Percentiles rank a stretch among this genome's conserved stretches.
Evolutionary conservation across 1,140 invertebrate genomes (phyloP).

Genomic region (Ips nitidus): DNA sequence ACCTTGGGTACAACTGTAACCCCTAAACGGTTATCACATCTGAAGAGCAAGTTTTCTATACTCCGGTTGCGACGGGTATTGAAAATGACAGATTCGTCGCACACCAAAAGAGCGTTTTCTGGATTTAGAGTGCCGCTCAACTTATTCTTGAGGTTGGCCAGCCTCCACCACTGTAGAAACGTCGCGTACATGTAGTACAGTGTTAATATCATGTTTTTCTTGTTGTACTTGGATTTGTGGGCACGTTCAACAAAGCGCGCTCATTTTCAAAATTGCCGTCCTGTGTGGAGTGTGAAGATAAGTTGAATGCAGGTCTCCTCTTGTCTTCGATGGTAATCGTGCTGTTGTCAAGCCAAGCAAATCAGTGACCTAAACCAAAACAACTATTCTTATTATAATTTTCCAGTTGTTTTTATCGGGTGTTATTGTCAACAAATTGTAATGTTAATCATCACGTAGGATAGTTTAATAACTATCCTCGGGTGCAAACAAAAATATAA

Average conservation of each 20-base stretch:
- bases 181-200: conserved; percentile 69
- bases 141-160: conserved; percentile 56
- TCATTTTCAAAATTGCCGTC: too few species aligned
- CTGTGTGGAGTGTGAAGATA: too few species aligned
- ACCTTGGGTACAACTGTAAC: conserved; percentile 53
- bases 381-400: too few species aligned
- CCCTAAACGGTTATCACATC: conserved; percentile 46
- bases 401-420: too few species aligned
- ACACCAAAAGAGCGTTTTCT: conserved; percentile 48
- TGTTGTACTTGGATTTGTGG: background rate
- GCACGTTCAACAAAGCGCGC: background rate
- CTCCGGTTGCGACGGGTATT: conserved; percentile 40
- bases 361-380: too few species aligned
- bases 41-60: conserved; percentile 50
- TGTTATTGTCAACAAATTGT: too few species aligned
- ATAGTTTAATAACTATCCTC: too few species aligned
- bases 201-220: conserved; percentile 60
- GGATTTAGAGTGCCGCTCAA: conserved; percentile 47
- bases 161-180: conserved; percentile 65
- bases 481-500: too few species aligned
- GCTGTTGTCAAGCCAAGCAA: too few species aligned
- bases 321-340: too few species aligned
- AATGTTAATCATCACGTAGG: too few species aligned
- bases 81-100: conserved; percentile 38
- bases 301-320: too few species aligned